Conservation (phyloP, 37 sponge, comb jelly and placozoan genomes). For the Ianthella basta region DNA sequence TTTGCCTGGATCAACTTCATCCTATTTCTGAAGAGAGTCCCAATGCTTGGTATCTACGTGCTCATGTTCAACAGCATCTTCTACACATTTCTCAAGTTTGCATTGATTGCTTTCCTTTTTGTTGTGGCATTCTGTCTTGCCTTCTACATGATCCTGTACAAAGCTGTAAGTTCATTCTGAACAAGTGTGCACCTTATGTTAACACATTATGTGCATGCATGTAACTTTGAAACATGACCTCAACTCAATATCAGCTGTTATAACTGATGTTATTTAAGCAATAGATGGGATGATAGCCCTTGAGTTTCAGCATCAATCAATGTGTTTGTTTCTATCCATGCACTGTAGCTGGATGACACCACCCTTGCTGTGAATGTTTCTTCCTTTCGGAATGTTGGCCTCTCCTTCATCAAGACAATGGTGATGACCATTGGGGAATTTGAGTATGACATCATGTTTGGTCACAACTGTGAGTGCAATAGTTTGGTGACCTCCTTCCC, state of each 20-base stretch:
- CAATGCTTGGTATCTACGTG: conserved; percentile 92
- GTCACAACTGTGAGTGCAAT: conserved; percentile 2
- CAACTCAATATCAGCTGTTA: no score
- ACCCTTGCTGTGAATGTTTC: not conserved
- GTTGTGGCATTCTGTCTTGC: conserved; percentile 88
- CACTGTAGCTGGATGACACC: no score
- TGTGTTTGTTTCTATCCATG: no score
- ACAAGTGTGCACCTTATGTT: no score
- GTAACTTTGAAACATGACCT: no score
- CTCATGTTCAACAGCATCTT: conserved; percentile 95
- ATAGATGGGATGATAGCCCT: no score
- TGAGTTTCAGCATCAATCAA: no score
- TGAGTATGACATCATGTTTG: conserved; percentile 88
- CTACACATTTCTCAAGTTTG: conserved; percentile 83
- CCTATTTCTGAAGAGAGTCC: conserved; percentile 75
- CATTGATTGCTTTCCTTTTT: conserved; percentile 78
- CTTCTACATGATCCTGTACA: conserved; percentile 88
- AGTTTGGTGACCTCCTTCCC: conserved; percentile 47
- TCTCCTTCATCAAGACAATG: conserved; percentile 83
- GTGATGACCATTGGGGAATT: conserved; percentile 96
- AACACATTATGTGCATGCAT: no score
- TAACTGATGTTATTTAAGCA: no score
- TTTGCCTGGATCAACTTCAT: conserved; percentile 90
- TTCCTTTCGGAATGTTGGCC: conserved; percentile 67
- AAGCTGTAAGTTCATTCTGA: conserved; percentile 34